phyloP scores from a whole-genome alignment of 2,888 invertebrate genomes.

The Pomacea canaliculata region DNA sequence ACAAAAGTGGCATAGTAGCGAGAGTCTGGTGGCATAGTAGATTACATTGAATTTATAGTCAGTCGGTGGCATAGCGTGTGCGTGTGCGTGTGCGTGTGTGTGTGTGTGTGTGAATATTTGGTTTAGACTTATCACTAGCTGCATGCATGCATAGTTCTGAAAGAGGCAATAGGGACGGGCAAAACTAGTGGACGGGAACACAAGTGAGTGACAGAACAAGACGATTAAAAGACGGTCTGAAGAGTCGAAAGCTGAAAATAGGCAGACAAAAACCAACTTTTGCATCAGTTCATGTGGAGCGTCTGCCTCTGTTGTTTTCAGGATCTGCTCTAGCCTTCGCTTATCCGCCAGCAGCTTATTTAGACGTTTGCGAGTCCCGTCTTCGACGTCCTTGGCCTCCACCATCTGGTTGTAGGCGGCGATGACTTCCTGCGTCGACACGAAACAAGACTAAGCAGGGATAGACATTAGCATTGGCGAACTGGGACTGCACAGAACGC shows the following conservation, averaged over 20 bases:
- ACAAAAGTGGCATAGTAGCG: no score
- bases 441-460: no score
- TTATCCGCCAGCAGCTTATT: background rate
- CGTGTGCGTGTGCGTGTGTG: constrained; percentile 1
- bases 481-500: background rate
- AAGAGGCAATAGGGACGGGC: background rate
- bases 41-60: no score
- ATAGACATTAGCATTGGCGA: background rate
- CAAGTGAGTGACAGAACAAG: no score
- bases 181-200: background rate
- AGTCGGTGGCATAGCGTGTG: background rate
- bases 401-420: constrained; percentile 15
- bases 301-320: background rate
- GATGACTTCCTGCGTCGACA: constrained; percentile 9
- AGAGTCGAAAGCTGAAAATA: no score
- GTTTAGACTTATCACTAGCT: background rate
- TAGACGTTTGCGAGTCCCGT: background rate
- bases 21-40: no score
- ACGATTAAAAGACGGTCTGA: no score
- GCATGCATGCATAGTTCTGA: background rate
- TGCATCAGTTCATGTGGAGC: background rate
- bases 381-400: constrained; percentile 10
- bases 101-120: background rate
- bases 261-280: background rate
- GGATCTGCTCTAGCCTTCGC: background rate